Evolutionary conservation across 2,113 vertebrate genomes (phyloP), one percentile per base, ranked within the genome.

Genomic region (Salvator merianae): DNA sequence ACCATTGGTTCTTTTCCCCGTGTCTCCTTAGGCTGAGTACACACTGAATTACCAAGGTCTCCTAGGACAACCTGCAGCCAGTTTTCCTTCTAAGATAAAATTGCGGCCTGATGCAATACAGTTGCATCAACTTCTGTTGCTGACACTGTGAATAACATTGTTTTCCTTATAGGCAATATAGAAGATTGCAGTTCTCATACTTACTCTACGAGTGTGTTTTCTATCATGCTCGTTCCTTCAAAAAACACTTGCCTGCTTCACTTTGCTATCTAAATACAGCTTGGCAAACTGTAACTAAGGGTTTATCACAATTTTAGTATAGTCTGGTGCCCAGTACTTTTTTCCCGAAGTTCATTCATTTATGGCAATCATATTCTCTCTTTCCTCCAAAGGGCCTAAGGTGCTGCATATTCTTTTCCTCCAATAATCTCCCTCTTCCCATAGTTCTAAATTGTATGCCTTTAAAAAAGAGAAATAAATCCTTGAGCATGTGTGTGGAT

Each of bases 11-110:
- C 84, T 16, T 10, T 24, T 22, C 86, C 86, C 81, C 81, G 66
- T 28, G 18, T 77, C 76, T 86, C 88, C 88, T 84, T 88, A 89
- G 90, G 81, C 84, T 91, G 80, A 87, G 43, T 89, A 85, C 89
- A 91, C 89, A 86, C 84, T 87, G 88, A 88, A 91, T 88, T 90
- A 91, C 87, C 89, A 84, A 81, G 85, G 82, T 93, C 83, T 94
- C 84, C 88, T 85, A 83, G 91, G 79, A 73, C 93, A 86, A 88
- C 81, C 91, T 92, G 74, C 85, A 91, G 86, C 88, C 85, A 90
- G 88, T 91, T 89, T 90, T 88, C 92, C 88, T 53, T 86, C 91
- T 89, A 91, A 88, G 89, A 90, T 83, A 83, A 77, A 92, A 86
- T 82, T 93, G 81, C 91, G 90, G 87, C 87, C 90, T 87, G 76